Percentiles rank a stretch among this genome's conserved stretches.
phyloP scores from a whole-genome alignment of 2,113 vertebrate species.

The Daubentonia madagascariensis region DNA sequence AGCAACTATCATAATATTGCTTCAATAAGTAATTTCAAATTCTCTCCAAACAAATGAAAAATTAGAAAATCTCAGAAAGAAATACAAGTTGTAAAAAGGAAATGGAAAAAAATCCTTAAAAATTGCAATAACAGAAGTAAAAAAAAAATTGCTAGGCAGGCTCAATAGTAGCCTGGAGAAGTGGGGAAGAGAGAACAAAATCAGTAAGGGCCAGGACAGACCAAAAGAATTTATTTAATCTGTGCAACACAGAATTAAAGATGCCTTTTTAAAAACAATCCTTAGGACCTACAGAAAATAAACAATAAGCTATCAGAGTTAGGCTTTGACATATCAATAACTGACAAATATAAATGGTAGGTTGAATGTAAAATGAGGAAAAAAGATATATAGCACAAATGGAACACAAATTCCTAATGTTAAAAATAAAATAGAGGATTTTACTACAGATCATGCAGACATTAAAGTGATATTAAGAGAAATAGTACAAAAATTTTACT shows the following conservation, averaged over 20 bases:
- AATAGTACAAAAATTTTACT: background rate
- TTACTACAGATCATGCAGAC: background rate
- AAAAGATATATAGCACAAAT: background rate
- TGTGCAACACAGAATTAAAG: background rate
- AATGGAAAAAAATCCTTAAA: background rate
- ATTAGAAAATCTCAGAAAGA: background rate
- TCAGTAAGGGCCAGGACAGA: background rate
- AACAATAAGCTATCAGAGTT: background rate
- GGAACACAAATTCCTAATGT: background rate
- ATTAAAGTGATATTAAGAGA: background rate
- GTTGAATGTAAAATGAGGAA: background rate
- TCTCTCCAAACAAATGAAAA: background rate
- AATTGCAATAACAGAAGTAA: background rate
- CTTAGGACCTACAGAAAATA: background rate
- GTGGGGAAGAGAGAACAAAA: background rate
- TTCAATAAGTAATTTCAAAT: background rate
- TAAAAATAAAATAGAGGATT: background rate
- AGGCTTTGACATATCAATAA: background rate
- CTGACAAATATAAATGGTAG: background rate
- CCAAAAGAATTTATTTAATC: background rate
- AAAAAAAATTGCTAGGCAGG: too few relatives aligned
- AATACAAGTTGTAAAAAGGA: background rate
- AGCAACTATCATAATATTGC: background rate
- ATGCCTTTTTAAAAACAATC: background rate
- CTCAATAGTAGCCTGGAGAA: background rate